These are phyloP conservation scores for Schizopygopsis pylzovi DNA, from an alignment of 2,797 vertebrate genomes.

Conservation along the genomic window DNA sequence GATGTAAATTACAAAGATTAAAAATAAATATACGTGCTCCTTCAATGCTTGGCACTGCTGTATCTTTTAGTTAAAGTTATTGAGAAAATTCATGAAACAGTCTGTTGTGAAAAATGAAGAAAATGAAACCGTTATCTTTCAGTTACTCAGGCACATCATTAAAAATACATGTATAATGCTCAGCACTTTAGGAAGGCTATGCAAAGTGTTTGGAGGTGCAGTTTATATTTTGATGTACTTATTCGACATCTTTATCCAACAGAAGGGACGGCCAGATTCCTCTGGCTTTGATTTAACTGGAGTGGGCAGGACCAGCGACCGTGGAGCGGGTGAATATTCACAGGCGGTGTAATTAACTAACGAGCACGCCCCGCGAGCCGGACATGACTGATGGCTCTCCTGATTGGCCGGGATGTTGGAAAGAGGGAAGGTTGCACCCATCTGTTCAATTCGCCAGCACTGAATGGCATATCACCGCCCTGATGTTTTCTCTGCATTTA, in stretches of 20 bases:
- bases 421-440: constrained; percentile 49
- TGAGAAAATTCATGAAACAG: background rate
- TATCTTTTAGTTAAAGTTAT: background rate
- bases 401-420: constrained; percentile 55
- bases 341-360: constrained; percentile 63
- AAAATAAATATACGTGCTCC: background rate
- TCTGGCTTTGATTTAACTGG: constrained; percentile 54
- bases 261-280: background rate
- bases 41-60: background rate
- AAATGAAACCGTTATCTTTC: background rate
- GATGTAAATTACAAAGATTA: background rate
- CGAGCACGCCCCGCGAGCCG: constrained; percentile 50
- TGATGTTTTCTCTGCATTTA: constrained; percentile 51
- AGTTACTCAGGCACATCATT: background rate
- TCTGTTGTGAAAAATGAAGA: too few relatives aligned
- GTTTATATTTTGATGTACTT: background rate
- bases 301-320: constrained; percentile 49
- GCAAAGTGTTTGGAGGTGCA: background rate
- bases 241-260: background rate
- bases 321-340: constrained; percentile 48
- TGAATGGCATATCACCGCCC: constrained; percentile 50
- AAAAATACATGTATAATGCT: background rate
- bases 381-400: constrained; percentile 57
- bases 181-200: background rate
- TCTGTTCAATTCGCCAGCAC: constrained; percentile 51